Evolutionary conservation across 2,113 vertebrate genomes (phyloP), one percentile per base, ranked within the genome.

Genomic region (Cacatua alba): DNA sequence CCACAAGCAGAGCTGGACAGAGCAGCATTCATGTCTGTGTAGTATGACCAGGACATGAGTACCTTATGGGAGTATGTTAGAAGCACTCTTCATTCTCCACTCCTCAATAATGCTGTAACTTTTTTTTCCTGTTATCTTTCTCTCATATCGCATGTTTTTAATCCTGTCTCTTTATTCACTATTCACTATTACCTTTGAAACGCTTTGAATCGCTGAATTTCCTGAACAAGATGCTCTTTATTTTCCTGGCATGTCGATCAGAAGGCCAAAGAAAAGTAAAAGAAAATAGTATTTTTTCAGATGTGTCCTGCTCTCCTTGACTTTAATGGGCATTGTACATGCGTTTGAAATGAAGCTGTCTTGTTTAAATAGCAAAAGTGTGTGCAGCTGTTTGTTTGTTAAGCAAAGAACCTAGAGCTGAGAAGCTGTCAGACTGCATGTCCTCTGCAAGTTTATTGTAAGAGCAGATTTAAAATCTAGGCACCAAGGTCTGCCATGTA

Each of bases 121-220:
- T 0, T 2, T 20, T 83, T 33, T 83, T 25, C 25, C 29, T 59
- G 24, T 43, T 91, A 13, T 37, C 18, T 13, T 69, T 74, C 41
- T 74, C 28, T 78, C 8, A 0, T 18, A 28, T 23, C 12, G 46
- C 41, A 35, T 75, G 26, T 46, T 89, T 84, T 64, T 29, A 84
- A 3, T 17, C 43, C 51, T 24, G 11, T 71, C 55, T 78, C 35
- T 80, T 64, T 63, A n/a, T 91, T 95, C 33, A 44, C 78, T 93
- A 84, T 78, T 94, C 64, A 75, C 55, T 81, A 43, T 78, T 95
- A 62, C n/a, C 46, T 95, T 94, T 91, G 90, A 93, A 83, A 84
- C 15, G 2, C 48, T 82, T 68, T 75, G 84, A 95, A 93, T 82
- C 3, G 7, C 39, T 48, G 72, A 48, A 49, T 70, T 86, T 83